Base-by-base conservation (phyloP, 2,888 invertebrate genomes). In the Parnassius apollo region DNA sequence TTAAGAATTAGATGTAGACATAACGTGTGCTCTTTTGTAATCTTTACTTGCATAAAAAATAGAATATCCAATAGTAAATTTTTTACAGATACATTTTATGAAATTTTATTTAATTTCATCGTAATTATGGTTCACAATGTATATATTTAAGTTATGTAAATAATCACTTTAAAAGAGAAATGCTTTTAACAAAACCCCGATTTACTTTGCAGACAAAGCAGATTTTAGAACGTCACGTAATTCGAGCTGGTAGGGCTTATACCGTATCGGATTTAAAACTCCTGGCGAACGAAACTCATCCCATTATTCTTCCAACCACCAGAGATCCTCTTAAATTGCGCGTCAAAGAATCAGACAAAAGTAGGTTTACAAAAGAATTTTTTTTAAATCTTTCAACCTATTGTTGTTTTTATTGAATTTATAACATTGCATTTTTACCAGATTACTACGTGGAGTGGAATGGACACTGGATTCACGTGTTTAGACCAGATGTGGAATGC, bases 401-500 rank as follows among this genome's bases (percentile, higher is more conserved):
- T 42, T 53, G 10, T 9, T 42, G 10, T 12, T 22, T 4, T 42
- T 25, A 49, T 22, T 12, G 35, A 35, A 49, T 50, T 55, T 55
- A 48, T 42, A 48, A 52, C 12, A 57, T 54, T 48, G 44, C 52
- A 49, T 52, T 70, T 71, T 73, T 64, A 72, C 68, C 92, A 97
- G 97, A 95, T 78, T 97, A 96, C 90, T 94, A 94, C 76, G 94
- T 98, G 66, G 94, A 95, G 80, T 98, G 97, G 98, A 95, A 96
- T 75, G 95, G 95, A 66, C 94, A 95, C 80, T 94, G 94, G 93
- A 96, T 97, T 74, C 95, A 95, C 75, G 96, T 98, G 57, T 95
- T 95, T 85, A 94, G 98, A 69, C 96, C 98, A 35, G 98, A 99
- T 84, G 97, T 99, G 4, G 96, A 97, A 77, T 98, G 98, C 85